A percentile compares a stretch with the other conserved stretches of the same genome.
These are phyloP conservation scores for Agrotis exclamationis DNA, from an alignment of 2,888 invertebrate genomes.

Conservation along the genomic window DNA sequence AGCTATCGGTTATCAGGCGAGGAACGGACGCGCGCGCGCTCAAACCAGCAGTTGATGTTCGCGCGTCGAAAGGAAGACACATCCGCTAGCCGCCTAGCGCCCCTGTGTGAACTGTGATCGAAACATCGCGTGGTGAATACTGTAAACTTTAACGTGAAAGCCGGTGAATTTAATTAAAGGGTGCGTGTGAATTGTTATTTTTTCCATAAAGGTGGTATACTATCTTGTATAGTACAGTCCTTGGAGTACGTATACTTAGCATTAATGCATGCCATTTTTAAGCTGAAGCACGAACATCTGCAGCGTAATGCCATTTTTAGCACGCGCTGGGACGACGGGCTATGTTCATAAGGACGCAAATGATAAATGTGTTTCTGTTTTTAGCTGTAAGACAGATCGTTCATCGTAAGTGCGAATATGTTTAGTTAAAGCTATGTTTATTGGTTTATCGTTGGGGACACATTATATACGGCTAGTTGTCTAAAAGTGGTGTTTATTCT, in stretches of 20 bases:
- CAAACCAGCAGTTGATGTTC: conserved; percentile 87
- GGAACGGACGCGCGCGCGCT: conserved; percentile 75
- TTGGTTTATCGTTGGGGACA: not conserved
- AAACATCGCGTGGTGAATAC: conserved; percentile 77
- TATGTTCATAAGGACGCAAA: conserved; percentile 21
- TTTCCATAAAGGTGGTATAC: conserved; percentile 55
- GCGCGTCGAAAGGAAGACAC: conserved; percentile 88
- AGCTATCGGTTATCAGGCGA: conserved; percentile 87
- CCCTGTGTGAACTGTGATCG: conserved; percentile 79
- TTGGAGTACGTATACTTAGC: conserved; percentile 59
- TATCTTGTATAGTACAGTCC: conserved; percentile 42
- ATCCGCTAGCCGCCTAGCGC: conserved; percentile 81
- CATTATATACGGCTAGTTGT: not conserved
- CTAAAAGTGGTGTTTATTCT: not conserved
- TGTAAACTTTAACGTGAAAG: conserved; percentile 71
- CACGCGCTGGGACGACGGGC: conserved; percentile 12
- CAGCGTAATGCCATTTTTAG: conserved; percentile 53
- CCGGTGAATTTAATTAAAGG: conserved; percentile 73
- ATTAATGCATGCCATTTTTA: conserved; percentile 53
- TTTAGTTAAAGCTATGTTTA: not conserved
- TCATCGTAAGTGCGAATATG: not conserved
- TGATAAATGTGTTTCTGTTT: conserved; percentile 24
- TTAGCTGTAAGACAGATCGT: conserved; percentile 6
- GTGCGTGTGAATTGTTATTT: conserved; percentile 80
- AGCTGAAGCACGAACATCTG: conserved; percentile 41